A percentile compares a stretch with the other conserved stretches of the same genome.
Conservation (phyloP, 1,140 invertebrate species). For the Harpegnathos saltator region DNA sequence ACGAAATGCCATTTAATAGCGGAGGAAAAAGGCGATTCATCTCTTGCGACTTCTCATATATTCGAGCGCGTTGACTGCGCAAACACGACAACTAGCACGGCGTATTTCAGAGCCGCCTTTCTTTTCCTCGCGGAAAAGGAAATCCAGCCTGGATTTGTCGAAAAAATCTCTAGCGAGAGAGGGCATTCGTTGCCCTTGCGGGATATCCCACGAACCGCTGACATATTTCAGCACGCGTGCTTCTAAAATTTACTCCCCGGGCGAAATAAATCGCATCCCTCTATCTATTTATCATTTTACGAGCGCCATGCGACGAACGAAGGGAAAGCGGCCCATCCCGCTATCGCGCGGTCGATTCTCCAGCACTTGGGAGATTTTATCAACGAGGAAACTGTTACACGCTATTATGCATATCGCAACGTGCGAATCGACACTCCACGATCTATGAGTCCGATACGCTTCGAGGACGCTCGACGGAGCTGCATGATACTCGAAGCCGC, state of each 20-base stretch:
- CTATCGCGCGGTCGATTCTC: background rate
- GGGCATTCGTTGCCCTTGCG: no score
- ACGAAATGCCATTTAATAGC: background rate
- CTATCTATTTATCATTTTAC: background rate
- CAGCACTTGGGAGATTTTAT: constrained; percentile 21
- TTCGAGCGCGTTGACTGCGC: no score
- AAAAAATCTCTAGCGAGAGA: no score
- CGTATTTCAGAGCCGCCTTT: no score
- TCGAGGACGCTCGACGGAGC: constrained; percentile 4
- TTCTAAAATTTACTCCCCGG: background rate
- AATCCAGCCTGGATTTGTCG: no score
- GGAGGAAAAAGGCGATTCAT: background rate
- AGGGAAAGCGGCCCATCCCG: background rate
- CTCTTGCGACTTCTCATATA: no score
- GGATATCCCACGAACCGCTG: no score
- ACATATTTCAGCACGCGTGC: no score
- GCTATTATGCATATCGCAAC: constrained; percentile 16
- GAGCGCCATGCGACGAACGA: background rate
- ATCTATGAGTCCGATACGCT: constrained; percentile 24
- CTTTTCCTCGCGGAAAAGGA: no score
- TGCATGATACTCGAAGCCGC: constrained; percentile 22
- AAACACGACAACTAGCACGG: no score
- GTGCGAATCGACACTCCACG: constrained; percentile 30
- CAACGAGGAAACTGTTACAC: constrained; percentile 2
- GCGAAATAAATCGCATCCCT: background rate